Evolutionary conservation across 2,888 invertebrate genomes (phyloP), one percentile per base, ranked within the genome.

Genomic region (Drosophila quinaria): DNA sequence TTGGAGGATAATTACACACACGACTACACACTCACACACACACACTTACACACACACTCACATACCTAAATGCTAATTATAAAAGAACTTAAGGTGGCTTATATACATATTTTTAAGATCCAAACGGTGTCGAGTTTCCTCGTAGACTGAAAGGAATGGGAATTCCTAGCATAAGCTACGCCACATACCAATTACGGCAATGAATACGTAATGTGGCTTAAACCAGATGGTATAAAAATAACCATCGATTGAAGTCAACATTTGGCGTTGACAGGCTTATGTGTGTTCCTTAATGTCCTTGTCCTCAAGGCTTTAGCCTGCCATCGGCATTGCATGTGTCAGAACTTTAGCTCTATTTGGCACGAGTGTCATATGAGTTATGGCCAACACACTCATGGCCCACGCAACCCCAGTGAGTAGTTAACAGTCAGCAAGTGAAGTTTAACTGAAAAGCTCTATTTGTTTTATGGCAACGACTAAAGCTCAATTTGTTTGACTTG

Each of bases 201-300:
- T 78, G 63, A 78, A 78, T 78, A 68, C 54, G 54, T 80, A 75
- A 75, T 71, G 42, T 3, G 55, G 17, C 64, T 37, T 19, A 19
- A 33, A n/a, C 25, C 19, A 10, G 11, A 10, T 8, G 9, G 3
- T 37, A 19, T 75, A 66, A 64, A 76, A 81, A 61, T 60, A 87
- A 56, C 51, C 70, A 87, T 82, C 79, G 88, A 87, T 85, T 85
- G 72, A 62, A 78, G 81, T 64, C 65, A 70, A 66, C 77, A 74
- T 77, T 87, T 81, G 54, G 54, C 58, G 61, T 56, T 70, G 66
- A 60, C 56, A 56, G 22, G 22, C 47, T 63, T 66, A 47, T 55
- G 15, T 59, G 50, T 37, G 39, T 54, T 17, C 13, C 51, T 39
- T 50, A 46, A 65, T 62, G 77, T 70, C 54, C 74, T 66, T 70